Percentiles rank a stretch among this genome's conserved stretches.
Evolutionary conservation across 2,113 vertebrate genomes (phyloP).

Genomic region (Orientallactaga bullata): DNA sequence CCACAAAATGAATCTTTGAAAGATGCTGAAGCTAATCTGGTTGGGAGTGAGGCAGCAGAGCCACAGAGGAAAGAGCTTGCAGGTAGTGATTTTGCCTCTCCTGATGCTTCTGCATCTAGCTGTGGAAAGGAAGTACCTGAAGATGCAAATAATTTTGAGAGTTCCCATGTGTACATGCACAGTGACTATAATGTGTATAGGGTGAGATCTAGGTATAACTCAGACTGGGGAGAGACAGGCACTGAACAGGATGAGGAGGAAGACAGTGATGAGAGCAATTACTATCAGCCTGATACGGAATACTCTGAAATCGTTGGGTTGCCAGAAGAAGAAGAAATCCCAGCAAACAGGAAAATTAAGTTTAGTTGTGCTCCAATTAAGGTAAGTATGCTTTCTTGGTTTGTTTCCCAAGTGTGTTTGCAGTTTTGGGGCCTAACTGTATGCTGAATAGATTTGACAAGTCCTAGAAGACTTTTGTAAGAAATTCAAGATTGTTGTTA

Average conservation of each 20-base stretch:
- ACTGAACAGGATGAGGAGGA: slow-evolving; percentile 95
- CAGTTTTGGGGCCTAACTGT: slow-evolving; percentile 44
- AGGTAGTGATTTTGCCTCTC: slow-evolving; percentile 73
- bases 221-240: slow-evolving; percentile 96
- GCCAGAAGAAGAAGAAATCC: slow-evolving; percentile 94
- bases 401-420: slow-evolving; percentile 27
- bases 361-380: slow-evolving; percentile 97
- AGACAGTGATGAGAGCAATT: slow-evolving; percentile 93
- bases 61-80: slow-evolving; percentile 63
- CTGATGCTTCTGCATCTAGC: slow-evolving; percentile 75
- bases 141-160: slow-evolving; percentile 82
- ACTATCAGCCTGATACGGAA: slow-evolving; percentile 94
- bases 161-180: slow-evolving; percentile 88
- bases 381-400: slow-evolving; percentile 87
- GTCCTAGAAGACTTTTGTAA: neutral
- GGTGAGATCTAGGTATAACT: slow-evolving; percentile 89
- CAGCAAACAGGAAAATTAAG: slow-evolving; percentile 93
- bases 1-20: slow-evolving; percentile 77
- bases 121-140: slow-evolving; percentile 82
- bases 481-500: slow-evolving; percentile 3
- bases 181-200: slow-evolving; percentile 94
- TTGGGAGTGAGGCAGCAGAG: slow-evolving; percentile 75
- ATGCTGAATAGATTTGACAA: slow-evolving; percentile 41
- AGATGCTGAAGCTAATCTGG: slow-evolving; percentile 65
- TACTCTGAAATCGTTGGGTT: slow-evolving; percentile 94